Percentiles rank a stretch among this genome's conserved stretches.
phyloP scores from a whole-genome alignment of 2,888 invertebrate genomes.

The Ellobium chinense region DNA sequence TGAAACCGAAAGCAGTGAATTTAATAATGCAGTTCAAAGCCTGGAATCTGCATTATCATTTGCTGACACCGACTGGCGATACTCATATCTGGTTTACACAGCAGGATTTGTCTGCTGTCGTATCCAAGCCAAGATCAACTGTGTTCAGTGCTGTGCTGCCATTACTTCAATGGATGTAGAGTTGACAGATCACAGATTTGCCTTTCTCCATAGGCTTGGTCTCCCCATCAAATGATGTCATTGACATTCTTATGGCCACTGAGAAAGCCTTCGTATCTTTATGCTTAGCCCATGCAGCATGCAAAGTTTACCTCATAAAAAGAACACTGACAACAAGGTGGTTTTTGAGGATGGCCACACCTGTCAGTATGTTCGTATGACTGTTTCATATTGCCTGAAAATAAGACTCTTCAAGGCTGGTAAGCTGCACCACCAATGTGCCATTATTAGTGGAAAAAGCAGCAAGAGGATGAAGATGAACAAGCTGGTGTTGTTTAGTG shows the following conservation, averaged over 20 bases:
- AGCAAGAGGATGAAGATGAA: background rate
- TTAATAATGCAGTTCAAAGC: background rate
- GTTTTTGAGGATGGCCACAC: background rate
- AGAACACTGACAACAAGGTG: background rate
- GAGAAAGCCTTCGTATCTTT: background rate
- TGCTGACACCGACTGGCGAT: background rate
- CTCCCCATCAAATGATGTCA: background rate
- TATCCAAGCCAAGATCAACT: background rate
- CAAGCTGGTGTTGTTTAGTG: conserved; percentile 1
- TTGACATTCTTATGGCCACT: background rate
- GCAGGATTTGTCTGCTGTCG: background rate
- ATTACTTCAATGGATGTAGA: background rate
- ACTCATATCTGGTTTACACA: background rate
- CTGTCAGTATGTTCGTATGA: background rate
- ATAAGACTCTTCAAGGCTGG: conserved; percentile 3
- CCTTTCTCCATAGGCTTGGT: background rate
- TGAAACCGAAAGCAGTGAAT: background rate
- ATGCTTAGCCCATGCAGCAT: background rate
- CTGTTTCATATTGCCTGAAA: background rate
- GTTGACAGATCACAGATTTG: background rate
- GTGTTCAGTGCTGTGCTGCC: background rate
- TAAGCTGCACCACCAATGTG: background rate
- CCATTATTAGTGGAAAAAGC: background rate
- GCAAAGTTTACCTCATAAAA: background rate
- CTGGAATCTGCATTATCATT: background rate